These are phyloP conservation scores for Camponotus fellah DNA, from an alignment of 2,888 invertebrate genomes.

Conservation along the genomic window DNA sequence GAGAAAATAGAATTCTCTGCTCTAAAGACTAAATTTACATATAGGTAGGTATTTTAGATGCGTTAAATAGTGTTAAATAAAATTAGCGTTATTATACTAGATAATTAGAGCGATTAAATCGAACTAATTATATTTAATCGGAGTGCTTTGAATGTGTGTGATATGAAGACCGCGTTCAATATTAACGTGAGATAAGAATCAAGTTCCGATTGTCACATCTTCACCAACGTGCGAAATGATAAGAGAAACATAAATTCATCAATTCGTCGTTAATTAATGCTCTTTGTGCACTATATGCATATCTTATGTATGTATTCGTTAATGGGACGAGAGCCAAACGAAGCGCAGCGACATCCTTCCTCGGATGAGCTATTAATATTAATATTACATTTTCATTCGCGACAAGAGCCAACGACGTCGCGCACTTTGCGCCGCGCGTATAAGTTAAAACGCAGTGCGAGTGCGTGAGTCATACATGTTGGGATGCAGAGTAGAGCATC, in stretches of 20 bases:
- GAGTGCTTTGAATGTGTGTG: background rate
- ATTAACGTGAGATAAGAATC: constrained; percentile 14
- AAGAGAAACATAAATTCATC: background rate
- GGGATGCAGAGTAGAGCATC: constrained; percentile 16
- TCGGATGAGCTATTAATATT: background rate
- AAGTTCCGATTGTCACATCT: background rate
- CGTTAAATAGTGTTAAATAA: no score
- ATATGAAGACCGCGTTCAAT: background rate
- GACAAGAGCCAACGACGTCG: constrained; percentile 5
- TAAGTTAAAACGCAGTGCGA: constrained; percentile 3
- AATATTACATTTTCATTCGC: constrained; percentile 42
- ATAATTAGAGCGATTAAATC: background rate
- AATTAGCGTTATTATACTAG: background rate
- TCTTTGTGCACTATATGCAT: background rate
- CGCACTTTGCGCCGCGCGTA: constrained; percentile 10
- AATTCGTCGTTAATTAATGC: background rate
- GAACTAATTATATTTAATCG: background rate
- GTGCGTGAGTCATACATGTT: constrained; percentile 55
- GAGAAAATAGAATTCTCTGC: constrained; percentile 26
- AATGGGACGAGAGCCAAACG: constrained; percentile 25
- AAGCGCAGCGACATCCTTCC: constrained; percentile 35
- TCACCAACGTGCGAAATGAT: constrained; percentile 2
- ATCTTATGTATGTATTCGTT: background rate
- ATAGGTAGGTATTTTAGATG: background rate
- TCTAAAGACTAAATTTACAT: background rate